Evolutionary conservation across 2,113 vertebrate species (phyloP), one percentile per base, ranked within the genome.

Genomic region (Amphilophus citrinellus): DNA sequence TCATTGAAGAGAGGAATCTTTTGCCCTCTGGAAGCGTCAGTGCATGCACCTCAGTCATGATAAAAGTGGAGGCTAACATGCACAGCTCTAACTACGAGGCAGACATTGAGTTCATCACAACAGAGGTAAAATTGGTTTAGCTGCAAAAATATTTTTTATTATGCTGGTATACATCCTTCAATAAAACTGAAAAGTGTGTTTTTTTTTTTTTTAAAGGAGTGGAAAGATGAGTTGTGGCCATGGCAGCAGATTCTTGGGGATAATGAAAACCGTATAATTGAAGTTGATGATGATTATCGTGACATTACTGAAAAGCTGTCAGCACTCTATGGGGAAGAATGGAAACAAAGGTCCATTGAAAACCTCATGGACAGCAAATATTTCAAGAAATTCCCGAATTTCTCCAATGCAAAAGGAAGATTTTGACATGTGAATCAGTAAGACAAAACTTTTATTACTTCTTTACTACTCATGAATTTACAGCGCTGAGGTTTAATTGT

Each of bases 271-370:
- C 3, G 53, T 1, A 2, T 76, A 27, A 57, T 1, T 4, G 24
- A 81, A 22, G 61, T 66, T 39, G 32, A 61, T 11, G 57, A 63
- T 37, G 77, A 84, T 1, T 5, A 58, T 63, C 0, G 0, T 14
- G 84, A 84, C 5, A 30, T 2, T 10, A 11, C 1, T 62, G 76
- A 88, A 37, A 91, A 76, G 59, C 17, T 92, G 17, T 42, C 79
- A 79, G 85, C 82, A 1, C 9, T 93, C 35, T 93, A 93, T 84
- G 88, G 85, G 82, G 73, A 87, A n/a, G 77, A 85, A 3, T 92
- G 88, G 81, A 35, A 47, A 79, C 3, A 5, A 7, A 63, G 58
- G 57, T 35, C 82, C 0, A 4, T 0, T 39, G 53, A 90, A 57
- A 47, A 37, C 8, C 60, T 84, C 0, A 68, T 85, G 75, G 79